A percentile compares a stretch with the other conserved stretches of the same genome.
These are phyloP conservation scores for Eupithecia tripunctaria DNA, from an alignment of 2,888 invertebrate species.

Conservation along the genomic window DNA sequence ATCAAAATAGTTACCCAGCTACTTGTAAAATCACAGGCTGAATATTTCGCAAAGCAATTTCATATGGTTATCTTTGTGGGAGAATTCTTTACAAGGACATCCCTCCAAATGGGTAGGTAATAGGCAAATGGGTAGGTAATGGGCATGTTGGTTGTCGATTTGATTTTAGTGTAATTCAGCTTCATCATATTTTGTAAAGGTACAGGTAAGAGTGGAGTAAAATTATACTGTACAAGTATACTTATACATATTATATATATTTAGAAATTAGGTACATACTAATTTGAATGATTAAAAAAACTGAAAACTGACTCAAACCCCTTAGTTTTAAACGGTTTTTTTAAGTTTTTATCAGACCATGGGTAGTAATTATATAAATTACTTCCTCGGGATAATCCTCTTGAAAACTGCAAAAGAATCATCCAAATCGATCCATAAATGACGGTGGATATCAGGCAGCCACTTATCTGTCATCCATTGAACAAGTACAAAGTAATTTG, in stretches of 20 bases:
- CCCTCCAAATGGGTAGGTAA: constrained; percentile 5
- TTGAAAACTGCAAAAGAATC: too few relatives aligned
- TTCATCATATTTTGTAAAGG: background rate
- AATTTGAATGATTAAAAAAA: too few relatives aligned
- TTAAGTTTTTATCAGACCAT: too few relatives aligned
- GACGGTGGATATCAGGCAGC: background rate
- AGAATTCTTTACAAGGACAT: constrained; percentile 34
- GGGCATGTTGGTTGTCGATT: background rate
- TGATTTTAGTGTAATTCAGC: background rate
- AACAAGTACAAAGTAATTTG: background rate
- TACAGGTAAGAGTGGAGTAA: background rate
- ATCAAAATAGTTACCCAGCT: background rate
- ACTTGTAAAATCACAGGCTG: constrained; percentile 16
- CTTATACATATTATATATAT: too few relatives aligned
- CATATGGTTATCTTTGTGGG: constrained; percentile 32
- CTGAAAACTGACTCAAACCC: too few relatives aligned
- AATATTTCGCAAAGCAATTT: constrained; percentile 31
- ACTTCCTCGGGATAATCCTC: too few relatives aligned
- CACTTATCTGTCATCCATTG: background rate
- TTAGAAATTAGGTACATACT: too few relatives aligned
- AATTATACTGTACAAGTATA: background rate
- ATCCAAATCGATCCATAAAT: background rate
- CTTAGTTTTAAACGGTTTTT: too few relatives aligned
- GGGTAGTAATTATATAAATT: too few relatives aligned
- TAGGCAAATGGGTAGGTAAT: background rate